These are phyloP conservation scores for Stenchaetothrips biformis DNA, from an alignment of 2,888 invertebrate genomes.

Conservation along the genomic window DNA sequence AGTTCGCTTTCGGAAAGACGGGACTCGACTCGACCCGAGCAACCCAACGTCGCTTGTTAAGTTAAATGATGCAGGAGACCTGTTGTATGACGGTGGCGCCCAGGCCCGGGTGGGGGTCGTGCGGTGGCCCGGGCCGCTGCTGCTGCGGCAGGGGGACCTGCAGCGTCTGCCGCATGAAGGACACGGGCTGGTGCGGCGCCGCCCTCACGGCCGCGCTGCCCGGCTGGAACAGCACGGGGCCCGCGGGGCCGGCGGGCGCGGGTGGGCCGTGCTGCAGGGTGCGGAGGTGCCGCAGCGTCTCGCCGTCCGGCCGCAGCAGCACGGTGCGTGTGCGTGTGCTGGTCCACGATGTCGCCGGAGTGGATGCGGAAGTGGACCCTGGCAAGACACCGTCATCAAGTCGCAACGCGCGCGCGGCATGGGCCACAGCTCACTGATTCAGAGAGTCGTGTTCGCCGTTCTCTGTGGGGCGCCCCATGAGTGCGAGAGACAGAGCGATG, in stretches of 20 bases:
- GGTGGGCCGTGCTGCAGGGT: neutral
- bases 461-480: too few species aligned
- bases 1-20: too few species aligned
- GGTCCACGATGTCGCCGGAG: constrained; percentile 13
- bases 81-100: neutral
- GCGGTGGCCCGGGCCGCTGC: neutral
- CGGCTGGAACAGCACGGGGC: too few species aligned
- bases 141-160: neutral
- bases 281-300: neutral
- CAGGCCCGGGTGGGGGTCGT: neutral
- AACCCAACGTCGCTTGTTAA: too few species aligned
- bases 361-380: constrained; percentile 20
- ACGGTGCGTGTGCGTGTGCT: constrained; percentile 20
- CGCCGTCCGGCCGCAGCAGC: neutral
- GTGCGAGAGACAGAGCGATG: too few species aligned
- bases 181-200: constrained; percentile 5
- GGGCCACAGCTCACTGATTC: too few species aligned
- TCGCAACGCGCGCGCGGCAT: too few species aligned
- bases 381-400: neutral
- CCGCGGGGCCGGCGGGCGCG: too few species aligned
- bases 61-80: neutral
- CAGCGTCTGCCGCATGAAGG: constrained; percentile 16
- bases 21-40: too few species aligned
- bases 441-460: too few species aligned
- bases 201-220: neutral